Evolutionary conservation across 2,113 vertebrate genomes (phyloP).

Genomic region (Oceanites oceanicus): DNA sequence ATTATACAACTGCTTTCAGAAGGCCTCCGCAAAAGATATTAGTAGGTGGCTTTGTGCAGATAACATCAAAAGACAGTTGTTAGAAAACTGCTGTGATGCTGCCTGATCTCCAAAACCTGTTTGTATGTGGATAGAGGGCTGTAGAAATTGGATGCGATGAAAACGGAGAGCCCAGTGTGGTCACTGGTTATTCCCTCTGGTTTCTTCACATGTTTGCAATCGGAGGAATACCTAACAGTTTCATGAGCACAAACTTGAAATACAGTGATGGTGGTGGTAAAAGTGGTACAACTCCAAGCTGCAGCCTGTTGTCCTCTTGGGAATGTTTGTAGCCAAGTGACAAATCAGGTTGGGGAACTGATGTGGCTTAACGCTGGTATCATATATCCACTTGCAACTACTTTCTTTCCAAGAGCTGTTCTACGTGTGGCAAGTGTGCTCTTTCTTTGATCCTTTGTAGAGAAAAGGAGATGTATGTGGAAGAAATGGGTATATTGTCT

Average conservation of each 20-base stretch:
- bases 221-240: background rate
- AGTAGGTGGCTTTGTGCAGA: background rate
- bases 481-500: background rate
- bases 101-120: background rate
- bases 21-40: background rate
- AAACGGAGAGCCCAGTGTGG: background rate
- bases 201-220: background rate
- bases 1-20: background rate
- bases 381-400: background rate
- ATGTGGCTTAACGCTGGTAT: background rate
- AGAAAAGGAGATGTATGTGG: background rate
- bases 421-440: accelerated
- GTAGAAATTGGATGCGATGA: background rate
- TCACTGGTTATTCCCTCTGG: background rate
- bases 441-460: background rate
- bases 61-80: background rate
- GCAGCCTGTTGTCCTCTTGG: background rate
- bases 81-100: background rate
- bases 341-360: background rate
- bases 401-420: background rate
- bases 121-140: background rate
- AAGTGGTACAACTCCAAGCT: background rate
- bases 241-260: background rate
- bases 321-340: background rate
- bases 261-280: background rate